Base-by-base conservation (phyloP, 1,140 invertebrate species). In the Pseudomyrmex concolor region DNA sequence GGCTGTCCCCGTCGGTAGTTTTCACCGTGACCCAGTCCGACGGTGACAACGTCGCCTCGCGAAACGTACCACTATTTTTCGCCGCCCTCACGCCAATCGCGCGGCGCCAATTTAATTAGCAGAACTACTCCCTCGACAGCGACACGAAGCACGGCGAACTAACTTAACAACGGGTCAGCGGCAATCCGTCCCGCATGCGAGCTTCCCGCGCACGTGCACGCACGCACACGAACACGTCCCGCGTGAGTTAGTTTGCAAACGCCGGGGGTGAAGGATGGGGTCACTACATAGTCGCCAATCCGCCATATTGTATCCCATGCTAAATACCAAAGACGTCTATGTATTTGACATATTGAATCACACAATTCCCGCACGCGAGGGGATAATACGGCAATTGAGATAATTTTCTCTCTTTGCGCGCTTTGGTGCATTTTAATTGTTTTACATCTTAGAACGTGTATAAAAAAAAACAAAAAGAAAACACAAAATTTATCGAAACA, bases 151-250 rank as follows among this genome's bases (percentile, higher is more conserved):
- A 88, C 64, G 81, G 55, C 48, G 71, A 89, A 89, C 88, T 89
- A 89, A 86, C 84, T 89, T 89, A 89, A 89, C 87, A 88, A 80
- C 81, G 84, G 86, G 74, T 88, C 80, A 80, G 57, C 60, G 50
- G 74, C 86, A 84, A 89, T 89, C 86, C 85, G 83, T 88, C 66
- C 74, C 72, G 63, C 63, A 59, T 83, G 67, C 68, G 51, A 66
- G 59, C 62, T 48, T 48, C 22, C 43, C 15, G 48, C 43, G 68
- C 67, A 72, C 62, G 57, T 15, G 25, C 76, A 77, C 83, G 64
- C 78, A 76, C 57, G 68, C 70, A 34, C 22, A 81, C 59, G 63
- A 25, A 55, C 34, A 34, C 34, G 50, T 54, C 15, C 45, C 10
- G 50, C 43, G 5, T 59, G 73, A 84, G 84, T 83, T 89, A 86